These are phyloP conservation scores for Zosterops japonicus DNA, from an alignment of 2,113 vertebrate genomes.

Conservation along the genomic window DNA sequence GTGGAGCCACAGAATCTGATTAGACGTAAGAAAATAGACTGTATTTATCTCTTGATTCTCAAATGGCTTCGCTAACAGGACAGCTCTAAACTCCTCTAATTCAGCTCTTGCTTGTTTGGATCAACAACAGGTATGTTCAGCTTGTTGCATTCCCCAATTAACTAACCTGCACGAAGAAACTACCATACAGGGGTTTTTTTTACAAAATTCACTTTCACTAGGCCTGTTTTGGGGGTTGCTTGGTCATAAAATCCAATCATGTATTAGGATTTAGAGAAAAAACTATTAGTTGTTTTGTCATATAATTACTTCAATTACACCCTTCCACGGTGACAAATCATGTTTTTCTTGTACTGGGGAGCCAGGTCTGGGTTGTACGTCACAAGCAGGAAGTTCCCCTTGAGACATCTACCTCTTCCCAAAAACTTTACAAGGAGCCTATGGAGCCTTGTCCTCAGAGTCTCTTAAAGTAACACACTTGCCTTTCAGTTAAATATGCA, in stretches of 20 bases:
- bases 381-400: not conserved
- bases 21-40: conserved; percentile 51
- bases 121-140: conserved; percentile 43
- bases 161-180: not conserved
- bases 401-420: not conserved
- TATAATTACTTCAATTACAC: not conserved
- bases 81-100: conserved; percentile 51
- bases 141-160: not conserved
- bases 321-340: not conserved
- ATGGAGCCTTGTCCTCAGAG: not conserved
- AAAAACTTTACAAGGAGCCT: not conserved
- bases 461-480: not conserved
- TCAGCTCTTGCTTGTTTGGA: conserved; percentile 63
- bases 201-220: not conserved
- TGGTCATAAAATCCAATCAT: not conserved
- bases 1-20: conserved; percentile 77
- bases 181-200: not conserved
- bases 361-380: too few species aligned
- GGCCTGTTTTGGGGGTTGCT: not conserved
- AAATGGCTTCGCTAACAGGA: not conserved
- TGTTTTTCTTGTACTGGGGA: not conserved
- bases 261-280: conserved; percentile 4
- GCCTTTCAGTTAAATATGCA: not conserved
- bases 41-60: not conserved
- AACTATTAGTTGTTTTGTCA: not conserved